These are phyloP conservation scores for Drosophila kohkoa DNA, from an alignment of 1,140 invertebrate species.

Conservation along the genomic window DNA sequence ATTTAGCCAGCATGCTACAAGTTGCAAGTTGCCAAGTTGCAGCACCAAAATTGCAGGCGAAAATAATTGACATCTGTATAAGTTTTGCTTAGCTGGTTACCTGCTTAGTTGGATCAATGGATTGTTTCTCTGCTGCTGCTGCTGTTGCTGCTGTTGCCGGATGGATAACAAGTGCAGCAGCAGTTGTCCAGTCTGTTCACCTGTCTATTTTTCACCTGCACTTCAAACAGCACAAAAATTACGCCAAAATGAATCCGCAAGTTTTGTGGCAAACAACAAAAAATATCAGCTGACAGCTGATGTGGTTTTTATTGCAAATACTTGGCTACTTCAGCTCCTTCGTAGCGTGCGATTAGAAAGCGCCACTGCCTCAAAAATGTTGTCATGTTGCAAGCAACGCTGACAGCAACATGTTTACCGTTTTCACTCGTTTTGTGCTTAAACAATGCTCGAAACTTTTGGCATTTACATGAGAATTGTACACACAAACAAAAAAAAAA, in stretches of 20 bases:
- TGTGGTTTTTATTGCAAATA: constrained; percentile 23
- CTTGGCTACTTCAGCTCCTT: background rate
- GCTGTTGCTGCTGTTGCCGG: background rate
- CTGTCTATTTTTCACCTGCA: constrained; percentile 78
- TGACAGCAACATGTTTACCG: constrained; percentile 80
- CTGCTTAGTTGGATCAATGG: constrained; percentile 23
- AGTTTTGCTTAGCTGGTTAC: constrained; percentile 38
- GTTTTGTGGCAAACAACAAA: constrained; percentile 12
- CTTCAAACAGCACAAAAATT: constrained; percentile 57
- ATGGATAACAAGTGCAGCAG: constrained; percentile 68
- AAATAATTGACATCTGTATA: constrained; percentile 83
- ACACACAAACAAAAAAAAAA: constrained; percentile 14
- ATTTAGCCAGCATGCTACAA: constrained; percentile 21
- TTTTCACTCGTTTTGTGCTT: constrained; percentile 33
- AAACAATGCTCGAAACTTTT: constrained; percentile 75
- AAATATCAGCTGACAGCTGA: constrained; percentile 4
- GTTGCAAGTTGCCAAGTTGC: constrained; percentile 36
- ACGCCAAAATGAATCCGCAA: constrained; percentile 45
- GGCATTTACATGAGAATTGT: constrained; percentile 81
- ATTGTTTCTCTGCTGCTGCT: background rate
- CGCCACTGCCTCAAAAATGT: constrained; percentile 51
- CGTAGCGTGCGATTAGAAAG: constrained; percentile 43
- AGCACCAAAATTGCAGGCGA: constrained; percentile 68
- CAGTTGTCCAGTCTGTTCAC: constrained; percentile 35
- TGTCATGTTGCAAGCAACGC: constrained; percentile 61